Evolutionary conservation across 2,797 vertebrate genomes (phyloP).

Genomic region (Okamejei kenojei): DNA sequence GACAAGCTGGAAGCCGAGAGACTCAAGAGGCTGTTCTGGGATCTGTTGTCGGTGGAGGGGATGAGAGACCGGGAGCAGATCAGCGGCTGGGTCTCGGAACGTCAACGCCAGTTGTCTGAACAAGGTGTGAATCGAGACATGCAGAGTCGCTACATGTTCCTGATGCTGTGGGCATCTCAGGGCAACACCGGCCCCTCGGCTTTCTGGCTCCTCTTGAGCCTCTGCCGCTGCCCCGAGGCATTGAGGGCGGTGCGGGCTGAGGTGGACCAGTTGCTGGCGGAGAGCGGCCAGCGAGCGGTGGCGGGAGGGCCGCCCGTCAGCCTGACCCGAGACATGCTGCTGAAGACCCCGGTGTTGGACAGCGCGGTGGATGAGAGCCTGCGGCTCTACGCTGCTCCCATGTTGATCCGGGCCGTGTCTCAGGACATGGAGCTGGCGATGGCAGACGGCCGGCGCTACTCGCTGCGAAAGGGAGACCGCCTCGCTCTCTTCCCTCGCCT

Average conservation of each 20-base stretch:
- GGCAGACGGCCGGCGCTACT: constrained; percentile 56
- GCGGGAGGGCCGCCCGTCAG: constrained; percentile 50
- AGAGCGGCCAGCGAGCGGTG: constrained; percentile 56
- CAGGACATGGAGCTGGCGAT: constrained; percentile 62
- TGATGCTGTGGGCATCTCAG: constrained; percentile 86
- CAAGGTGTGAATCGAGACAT: constrained; percentile 54
- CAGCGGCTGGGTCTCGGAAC: constrained; percentile 70
- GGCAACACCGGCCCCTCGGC: constrained; percentile 77
- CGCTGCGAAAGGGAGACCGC: constrained; percentile 70
- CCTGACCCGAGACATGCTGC: constrained; percentile 65
- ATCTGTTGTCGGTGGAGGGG: constrained; percentile 57
- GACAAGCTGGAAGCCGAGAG: constrained; percentile 59
- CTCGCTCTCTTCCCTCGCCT: constrained; percentile 72
- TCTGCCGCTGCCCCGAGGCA: constrained; percentile 78
- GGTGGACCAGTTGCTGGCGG: constrained; percentile 56
- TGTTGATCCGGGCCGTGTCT: constrained; percentile 64
- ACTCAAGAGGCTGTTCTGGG: constrained; percentile 66
- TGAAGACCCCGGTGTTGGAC: constrained; percentile 68
- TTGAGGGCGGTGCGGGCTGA: constrained; percentile 70
- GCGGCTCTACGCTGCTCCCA: constrained; percentile 61
- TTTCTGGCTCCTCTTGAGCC: constrained; percentile 81
- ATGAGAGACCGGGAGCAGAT: constrained; percentile 61
- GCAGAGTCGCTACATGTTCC: constrained; percentile 69
- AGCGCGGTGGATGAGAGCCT: constrained; percentile 77
- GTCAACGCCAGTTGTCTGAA: constrained; percentile 56